These are phyloP conservation scores for Bovichtus diacanthus DNA, from an alignment of 2,797 vertebrate species.

Conservation along the genomic window DNA sequence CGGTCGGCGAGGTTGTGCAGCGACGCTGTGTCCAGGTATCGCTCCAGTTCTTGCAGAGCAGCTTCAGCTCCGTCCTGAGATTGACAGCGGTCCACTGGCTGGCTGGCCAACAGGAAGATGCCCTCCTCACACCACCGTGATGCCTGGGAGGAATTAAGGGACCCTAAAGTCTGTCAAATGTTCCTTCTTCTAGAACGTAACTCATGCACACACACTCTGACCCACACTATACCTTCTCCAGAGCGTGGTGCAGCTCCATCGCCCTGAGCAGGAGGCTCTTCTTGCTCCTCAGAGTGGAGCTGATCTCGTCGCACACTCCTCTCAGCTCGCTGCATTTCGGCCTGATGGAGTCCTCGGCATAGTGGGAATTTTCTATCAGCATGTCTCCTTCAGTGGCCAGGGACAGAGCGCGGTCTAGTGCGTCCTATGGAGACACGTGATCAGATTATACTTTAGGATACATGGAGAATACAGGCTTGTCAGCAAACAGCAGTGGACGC, in stretches of 20 bases:
- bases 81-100: slow-evolving; percentile 96
- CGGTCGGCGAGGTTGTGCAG: slow-evolving; percentile 88
- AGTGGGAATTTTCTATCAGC: slow-evolving; percentile 92
- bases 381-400: slow-evolving; percentile 87
- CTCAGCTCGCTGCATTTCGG: slow-evolving; percentile 94
- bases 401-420: slow-evolving; percentile 84
- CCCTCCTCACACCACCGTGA: slow-evolving; percentile 94
- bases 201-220: not conserved
- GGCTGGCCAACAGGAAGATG: slow-evolving; percentile 94
- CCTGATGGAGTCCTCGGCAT: slow-evolving; percentile 94
- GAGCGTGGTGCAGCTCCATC: slow-evolving; percentile 89
- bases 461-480: not conserved
- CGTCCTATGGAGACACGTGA: slow-evolving; percentile 79
- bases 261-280: slow-evolving; percentile 87
- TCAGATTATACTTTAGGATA: not conserved
- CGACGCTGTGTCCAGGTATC: slow-evolving; percentile 89
- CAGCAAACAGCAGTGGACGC: not conserved
- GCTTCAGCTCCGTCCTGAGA: slow-evolving; percentile 97
- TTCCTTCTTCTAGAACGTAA: not conserved
- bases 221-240: slow-evolving; percentile 88
- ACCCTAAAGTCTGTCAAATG: not conserved
- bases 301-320: slow-evolving; percentile 85
- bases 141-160: slow-evolving; percentile 78
- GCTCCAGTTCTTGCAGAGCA: slow-evolving; percentile 94
- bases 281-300: slow-evolving; percentile 79